Evolutionary conservation across 2,888 invertebrate species (phyloP), one percentile per base, ranked within the genome.

Genomic region (Ormyrus rosae): DNA sequence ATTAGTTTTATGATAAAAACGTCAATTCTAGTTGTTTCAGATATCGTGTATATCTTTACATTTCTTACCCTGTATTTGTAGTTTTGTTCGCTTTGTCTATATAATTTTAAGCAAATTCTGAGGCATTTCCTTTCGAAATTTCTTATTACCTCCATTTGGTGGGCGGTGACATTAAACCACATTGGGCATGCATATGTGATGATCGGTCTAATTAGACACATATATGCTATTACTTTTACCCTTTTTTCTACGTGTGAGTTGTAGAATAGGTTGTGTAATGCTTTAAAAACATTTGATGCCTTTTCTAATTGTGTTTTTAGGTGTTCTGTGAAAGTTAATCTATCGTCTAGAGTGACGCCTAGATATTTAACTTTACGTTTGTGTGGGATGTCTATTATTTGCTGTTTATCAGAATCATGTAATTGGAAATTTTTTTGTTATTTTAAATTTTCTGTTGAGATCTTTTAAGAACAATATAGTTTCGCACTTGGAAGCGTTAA

Each of bases 191-290:
- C 78, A 5, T 84, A 84, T 0, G 84, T 83, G 0, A 82, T 5
- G 0, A 84, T 76, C 0, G 84, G 81, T 55, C 81, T 81, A 1
- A 84, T 77, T 4, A 84, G 10, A 4, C 73, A 6, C 56, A 65
- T 53, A 19, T 83, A 84, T 2, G 76, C 81, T 1, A 83, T 55
- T 0, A 82, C 45, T 80, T 84, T 84, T 4, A 80, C 71, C 63
- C 13, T 65, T 7, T 19, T 11, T 8, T 73, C 13, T 50, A 85
- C 8, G 0, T 80, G n/a, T 80, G 72, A 79, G 0, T 65, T 81
- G 9, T 82, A 83, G 6, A 82, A 83, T 4, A 85, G 10, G 19
- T 58, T 77, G n/a, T 67, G 63, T 6, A 74, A n/a, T 0, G n/a
- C 48, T 6, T 45, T 8, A 7, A 84, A 84, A 0, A 80, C 78